phyloP scores from a whole-genome alignment of 1,140 invertebrate genomes.

The Brachionus sp. region DNA sequence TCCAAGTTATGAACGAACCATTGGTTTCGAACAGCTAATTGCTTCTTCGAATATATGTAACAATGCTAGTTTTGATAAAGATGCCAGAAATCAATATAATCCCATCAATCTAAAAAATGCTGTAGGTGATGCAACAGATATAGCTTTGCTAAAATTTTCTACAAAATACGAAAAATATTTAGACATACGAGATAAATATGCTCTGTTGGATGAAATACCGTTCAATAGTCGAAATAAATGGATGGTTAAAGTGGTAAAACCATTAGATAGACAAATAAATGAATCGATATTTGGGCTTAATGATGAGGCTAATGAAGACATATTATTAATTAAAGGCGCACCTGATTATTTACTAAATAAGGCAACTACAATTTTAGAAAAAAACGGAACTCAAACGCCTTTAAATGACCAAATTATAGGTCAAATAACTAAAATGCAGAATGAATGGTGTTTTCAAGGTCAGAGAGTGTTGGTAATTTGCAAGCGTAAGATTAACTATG shows the following conservation, averaged over 20 bases:
- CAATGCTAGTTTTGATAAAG: constrained; percentile 17
- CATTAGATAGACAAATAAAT: background rate
- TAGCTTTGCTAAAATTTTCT: background rate
- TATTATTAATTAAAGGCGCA: constrained; percentile 16
- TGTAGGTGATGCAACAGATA: constrained; percentile 20
- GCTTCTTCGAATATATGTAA: background rate
- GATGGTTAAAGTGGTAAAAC: constrained; percentile 6
- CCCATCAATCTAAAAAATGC: background rate
- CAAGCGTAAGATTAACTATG: background rate
- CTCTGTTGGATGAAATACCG: background rate
- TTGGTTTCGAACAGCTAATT: background rate
- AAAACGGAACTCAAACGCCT: background rate
- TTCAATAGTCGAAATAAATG: constrained; percentile 30
- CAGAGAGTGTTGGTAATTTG: constrained; percentile 9
- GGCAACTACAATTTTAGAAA: background rate
- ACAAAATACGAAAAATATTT: background rate
- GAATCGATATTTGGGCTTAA: constrained; percentile 9
- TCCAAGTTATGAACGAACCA: background rate
- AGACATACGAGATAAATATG: background rate
- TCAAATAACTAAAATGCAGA: background rate
- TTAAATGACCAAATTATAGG: background rate
- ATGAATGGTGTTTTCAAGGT: constrained; percentile 16
- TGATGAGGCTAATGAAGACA: background rate
- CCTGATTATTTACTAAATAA: constrained; percentile 18
- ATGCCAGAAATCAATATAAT: background rate